Evolutionary conservation across 2,797 vertebrate genomes (phyloP), one percentile per base, ranked within the genome.

Genomic region (Myotis pilosus): DNA sequence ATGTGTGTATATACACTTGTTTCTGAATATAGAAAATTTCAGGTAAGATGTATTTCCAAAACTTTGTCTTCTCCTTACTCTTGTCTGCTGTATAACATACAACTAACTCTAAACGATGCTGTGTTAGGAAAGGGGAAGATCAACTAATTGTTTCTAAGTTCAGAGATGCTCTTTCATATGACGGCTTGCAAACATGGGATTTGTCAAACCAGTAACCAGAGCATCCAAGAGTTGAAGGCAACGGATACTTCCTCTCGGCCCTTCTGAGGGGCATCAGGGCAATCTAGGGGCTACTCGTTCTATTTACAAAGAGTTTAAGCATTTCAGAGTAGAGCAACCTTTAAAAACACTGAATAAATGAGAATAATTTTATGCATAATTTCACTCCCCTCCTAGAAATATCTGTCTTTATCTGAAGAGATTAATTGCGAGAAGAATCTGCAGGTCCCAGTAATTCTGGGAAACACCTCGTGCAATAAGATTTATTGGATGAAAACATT

Each of bases 371-470:
- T 94, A 78, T 86, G 41, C 28, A 71, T 81, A 82, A 75, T 90
- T 93, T 88, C 90, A 92, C 44, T 64, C 10, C 15, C 2, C 12
- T 90, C 1, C 1, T 64, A 66, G 55, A 94, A 92, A 91, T 81
- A 78, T 17, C 51, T 87, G 28, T 51, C 47, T 74, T 86, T 85
- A 90, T 90, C 12, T 47, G 9, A 57, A 74, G 9, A 85, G 49
- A 93, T 85, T 93, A 82, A 94, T 44, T 95, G 12, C 4, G n/a
- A 44, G 30, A 69, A 13, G 30, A 93, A 79, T 38, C 5, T 47
- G 22, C 6, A 25, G 41, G 47, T 22, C 17, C 23, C 16, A 75
- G 22, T 25, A 47, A 3, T 33, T 69, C 62, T 82, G 62, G 53
- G 36, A 92, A 72, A 81, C 17, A 87, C 17, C 33, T 80, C 80